These are phyloP conservation scores for Margaritifera margaritifera DNA, from an alignment of 2,888 invertebrate genomes.

Conservation along the genomic window DNA sequence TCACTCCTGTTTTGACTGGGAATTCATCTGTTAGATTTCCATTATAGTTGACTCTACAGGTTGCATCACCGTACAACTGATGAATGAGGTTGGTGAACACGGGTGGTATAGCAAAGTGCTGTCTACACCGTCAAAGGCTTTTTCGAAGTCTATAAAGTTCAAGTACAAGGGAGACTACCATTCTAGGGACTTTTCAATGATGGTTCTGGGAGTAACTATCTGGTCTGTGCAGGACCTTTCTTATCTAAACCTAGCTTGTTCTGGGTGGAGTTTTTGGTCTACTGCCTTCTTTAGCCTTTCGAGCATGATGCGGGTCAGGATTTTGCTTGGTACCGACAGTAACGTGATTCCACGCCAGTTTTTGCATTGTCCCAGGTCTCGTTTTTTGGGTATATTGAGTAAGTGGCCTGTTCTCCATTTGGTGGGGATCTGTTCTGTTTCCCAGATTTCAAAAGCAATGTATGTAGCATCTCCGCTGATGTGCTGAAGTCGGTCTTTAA, in stretches of 20 bases:
- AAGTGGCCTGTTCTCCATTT: not conserved
- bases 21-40: conserved; percentile 15
- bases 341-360: conserved; percentile 32
- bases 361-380: conserved; percentile 5
- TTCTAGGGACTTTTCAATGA: too few species aligned
- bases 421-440: not conserved
- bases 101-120: conserved; percentile 8
- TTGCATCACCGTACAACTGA: not conserved
- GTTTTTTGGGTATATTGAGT: conserved; percentile 11
- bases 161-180: too few species aligned
- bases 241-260: too few species aligned
- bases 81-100: conserved; percentile 10
- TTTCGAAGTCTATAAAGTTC: too few species aligned
- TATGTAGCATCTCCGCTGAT: too few species aligned
- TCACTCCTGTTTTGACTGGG: conserved; percentile 6
- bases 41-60: conserved; percentile 6
- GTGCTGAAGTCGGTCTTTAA: too few species aligned
- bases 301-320: not conserved
- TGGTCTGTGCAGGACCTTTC: too few species aligned
- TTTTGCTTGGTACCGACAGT: conserved; percentile 21
- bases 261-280: not conserved
- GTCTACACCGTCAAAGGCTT: too few species aligned
- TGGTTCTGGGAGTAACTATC: too few species aligned
- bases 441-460: too few species aligned
- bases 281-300: not conserved